These are phyloP conservation scores for Pocota personata DNA, from an alignment of 2,888 invertebrate genomes.

Conservation along the genomic window DNA sequence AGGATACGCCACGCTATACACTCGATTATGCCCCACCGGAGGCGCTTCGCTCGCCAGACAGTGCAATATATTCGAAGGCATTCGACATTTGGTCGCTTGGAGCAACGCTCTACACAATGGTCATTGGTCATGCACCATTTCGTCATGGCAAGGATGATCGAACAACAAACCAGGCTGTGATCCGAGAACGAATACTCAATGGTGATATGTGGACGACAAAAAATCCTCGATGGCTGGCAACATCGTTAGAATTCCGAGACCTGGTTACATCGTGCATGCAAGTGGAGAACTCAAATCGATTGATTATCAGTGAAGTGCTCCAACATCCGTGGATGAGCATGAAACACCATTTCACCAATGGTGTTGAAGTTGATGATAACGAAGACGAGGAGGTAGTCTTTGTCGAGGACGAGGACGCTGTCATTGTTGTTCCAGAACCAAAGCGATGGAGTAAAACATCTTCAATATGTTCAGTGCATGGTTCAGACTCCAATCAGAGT, in stretches of 20 bases:
- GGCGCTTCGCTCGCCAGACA: conserved; percentile 85
- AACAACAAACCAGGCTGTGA: conserved; percentile 72
- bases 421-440: conserved; percentile 88
- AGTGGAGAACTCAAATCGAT: conserved; percentile 77
- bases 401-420: conserved; percentile 88
- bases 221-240: conserved; percentile 77
- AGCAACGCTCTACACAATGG: conserved; percentile 89
- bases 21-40: conserved; percentile 95
- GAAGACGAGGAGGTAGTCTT: conserved; percentile 89
- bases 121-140: conserved; percentile 95
- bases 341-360: conserved; percentile 39
- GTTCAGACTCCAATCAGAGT: conserved; percentile 71
- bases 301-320: conserved; percentile 78
- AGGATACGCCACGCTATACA: conserved; percentile 93
- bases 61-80: conserved; percentile 90
- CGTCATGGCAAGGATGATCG: conserved; percentile 76
- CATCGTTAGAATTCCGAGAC: conserved; percentile 76
- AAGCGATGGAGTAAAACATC: conserved; percentile 85
- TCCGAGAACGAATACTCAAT: conserved; percentile 77
- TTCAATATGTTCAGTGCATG: conserved; percentile 73
- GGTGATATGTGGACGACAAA: conserved; percentile 78
- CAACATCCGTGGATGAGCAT: conserved; percentile 82
- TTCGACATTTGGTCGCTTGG: conserved; percentile 99
- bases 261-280: conserved; percentile 78
- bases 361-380: conserved; percentile 78